Evolutionary conservation across 92 coral and sea anemone species (phyloP).

Genomic region (Epizoanthus rinbou): DNA sequence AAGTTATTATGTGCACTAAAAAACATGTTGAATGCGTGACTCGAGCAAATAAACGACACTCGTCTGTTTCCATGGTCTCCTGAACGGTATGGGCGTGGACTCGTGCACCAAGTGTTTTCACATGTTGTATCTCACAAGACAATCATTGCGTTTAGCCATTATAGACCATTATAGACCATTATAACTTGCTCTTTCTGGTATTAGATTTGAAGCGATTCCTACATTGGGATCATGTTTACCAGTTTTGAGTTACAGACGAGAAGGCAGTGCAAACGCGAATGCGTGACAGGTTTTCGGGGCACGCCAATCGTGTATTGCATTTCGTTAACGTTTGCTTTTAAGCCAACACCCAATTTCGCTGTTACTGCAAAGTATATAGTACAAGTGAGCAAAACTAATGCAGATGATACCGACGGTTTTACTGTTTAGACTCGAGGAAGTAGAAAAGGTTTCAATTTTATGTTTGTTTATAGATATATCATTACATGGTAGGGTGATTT

Average conservation of each 20-base stretch:
- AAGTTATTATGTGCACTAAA: too few relatives aligned
- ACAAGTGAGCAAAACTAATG: neutral
- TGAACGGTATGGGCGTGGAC: too few relatives aligned
- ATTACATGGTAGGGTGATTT: neutral
- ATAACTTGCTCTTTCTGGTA: too few relatives aligned
- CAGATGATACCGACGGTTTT: neutral
- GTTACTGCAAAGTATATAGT: neutral
- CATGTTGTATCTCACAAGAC: too few relatives aligned
- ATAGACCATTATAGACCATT: too few relatives aligned
- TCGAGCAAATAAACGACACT: too few relatives aligned
- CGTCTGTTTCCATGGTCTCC: too few relatives aligned
- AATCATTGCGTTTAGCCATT: too few relatives aligned
- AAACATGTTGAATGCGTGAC: too few relatives aligned
- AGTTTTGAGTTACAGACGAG: neutral
- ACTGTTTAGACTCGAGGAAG: neutral
- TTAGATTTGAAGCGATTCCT: too few relatives aligned
- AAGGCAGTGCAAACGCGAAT: neutral
- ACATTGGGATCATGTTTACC: neutral
- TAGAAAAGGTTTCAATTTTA: neutral
- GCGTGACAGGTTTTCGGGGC: too few relatives aligned
- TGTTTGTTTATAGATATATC: neutral
- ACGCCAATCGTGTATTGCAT: neutral
- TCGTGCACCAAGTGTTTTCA: too few relatives aligned
- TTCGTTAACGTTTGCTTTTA: neutral
- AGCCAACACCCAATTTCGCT: constrained; percentile 5